Evolutionary conservation across 2,888 invertebrate species (phyloP).

Genomic region (Neria commutata): DNA sequence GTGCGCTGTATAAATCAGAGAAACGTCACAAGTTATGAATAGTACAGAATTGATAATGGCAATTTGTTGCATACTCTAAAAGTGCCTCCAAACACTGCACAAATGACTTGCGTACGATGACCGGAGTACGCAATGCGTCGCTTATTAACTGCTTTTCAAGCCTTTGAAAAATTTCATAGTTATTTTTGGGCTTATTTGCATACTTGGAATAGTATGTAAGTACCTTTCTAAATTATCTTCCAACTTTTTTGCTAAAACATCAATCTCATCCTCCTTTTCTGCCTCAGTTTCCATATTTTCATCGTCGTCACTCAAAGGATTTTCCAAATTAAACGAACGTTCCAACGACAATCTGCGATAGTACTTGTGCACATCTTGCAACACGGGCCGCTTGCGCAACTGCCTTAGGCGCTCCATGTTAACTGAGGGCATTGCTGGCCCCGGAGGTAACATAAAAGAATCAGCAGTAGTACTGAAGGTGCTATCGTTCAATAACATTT

Average conservation of each 20-base stretch:
- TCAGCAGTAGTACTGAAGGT: slow-evolving; percentile 19
- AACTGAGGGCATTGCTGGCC: slow-evolving; percentile 23
- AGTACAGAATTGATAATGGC: no score
- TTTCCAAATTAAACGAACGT: background rate
- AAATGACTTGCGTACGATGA: background rate
- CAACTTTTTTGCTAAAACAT: background rate
- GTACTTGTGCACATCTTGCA: slow-evolving; percentile 39
- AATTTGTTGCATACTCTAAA: background rate
- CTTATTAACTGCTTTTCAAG: no score
- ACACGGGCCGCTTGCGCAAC: slow-evolving; percentile 31
- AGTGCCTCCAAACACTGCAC: background rate
- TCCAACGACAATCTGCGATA: slow-evolving; percentile 27
- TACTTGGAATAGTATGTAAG: no score
- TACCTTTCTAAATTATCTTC: no score
- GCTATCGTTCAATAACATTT: slow-evolving; percentile 32
- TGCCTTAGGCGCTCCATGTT: slow-evolving; percentile 31
- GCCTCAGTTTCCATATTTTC: background rate
- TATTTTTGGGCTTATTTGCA: no score
- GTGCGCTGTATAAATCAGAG: slow-evolving; percentile 18
- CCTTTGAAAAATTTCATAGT: no score
- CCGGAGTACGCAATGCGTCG: no score
- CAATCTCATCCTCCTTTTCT: background rate
- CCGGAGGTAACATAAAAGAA: slow-evolving; percentile 38
- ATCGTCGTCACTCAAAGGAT: slow-evolving; percentile 9
- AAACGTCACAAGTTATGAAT: no score